Conservation (phyloP, 2,888 invertebrate genomes). For the Campoplex nolae region DNA sequence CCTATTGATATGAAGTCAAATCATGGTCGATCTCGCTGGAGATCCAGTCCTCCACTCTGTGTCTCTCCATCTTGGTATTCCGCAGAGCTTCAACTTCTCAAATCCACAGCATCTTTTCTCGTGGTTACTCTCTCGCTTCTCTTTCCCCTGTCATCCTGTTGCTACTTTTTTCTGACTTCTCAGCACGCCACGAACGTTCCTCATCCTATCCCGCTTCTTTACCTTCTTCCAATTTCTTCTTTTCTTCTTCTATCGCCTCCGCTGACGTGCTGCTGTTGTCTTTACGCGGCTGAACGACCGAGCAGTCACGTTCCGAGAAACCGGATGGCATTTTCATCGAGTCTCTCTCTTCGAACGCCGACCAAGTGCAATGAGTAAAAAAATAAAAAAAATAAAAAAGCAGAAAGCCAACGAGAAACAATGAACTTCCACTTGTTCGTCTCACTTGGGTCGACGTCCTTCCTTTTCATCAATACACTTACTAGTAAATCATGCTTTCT, state of each 20-base stretch:
- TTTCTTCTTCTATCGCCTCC: conserved; percentile 29
- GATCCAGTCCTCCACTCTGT: conserved; percentile 1
- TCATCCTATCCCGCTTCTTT: conserved; percentile 18
- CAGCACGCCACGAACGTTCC: conserved; percentile 41
- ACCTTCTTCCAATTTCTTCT: conserved; percentile 49
- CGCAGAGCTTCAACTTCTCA: conserved; percentile 19
- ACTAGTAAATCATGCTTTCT: conserved; percentile 13
- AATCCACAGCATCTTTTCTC: conserved; percentile 39
- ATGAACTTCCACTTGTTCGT: conserved; percentile 65
- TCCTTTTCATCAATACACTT: conserved; percentile 20
- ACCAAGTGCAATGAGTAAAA: conserved; percentile 35
- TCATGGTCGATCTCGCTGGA: conserved; percentile 3
- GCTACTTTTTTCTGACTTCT: conserved; percentile 38
- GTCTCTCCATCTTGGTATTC: conserved; percentile 38
- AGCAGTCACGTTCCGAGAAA: conserved; percentile 75
- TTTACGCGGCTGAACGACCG: conserved; percentile 64
- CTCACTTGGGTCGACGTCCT: conserved; percentile 60
- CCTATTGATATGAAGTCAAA: conserved; percentile 13
- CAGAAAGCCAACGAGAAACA: conserved; percentile 60
- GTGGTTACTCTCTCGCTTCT: conserved; percentile 18
- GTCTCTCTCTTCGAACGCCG: conserved; percentile 52
- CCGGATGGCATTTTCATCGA: conserved; percentile 73
- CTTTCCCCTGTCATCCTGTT: conserved; percentile 30
- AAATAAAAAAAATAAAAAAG: conserved; percentile 10
- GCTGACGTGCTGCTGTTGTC: conserved; percentile 49